These are phyloP conservation scores for Leptinotarsa texana DNA, from an alignment of 1,140 invertebrate genomes.

Conservation along the genomic window DNA sequence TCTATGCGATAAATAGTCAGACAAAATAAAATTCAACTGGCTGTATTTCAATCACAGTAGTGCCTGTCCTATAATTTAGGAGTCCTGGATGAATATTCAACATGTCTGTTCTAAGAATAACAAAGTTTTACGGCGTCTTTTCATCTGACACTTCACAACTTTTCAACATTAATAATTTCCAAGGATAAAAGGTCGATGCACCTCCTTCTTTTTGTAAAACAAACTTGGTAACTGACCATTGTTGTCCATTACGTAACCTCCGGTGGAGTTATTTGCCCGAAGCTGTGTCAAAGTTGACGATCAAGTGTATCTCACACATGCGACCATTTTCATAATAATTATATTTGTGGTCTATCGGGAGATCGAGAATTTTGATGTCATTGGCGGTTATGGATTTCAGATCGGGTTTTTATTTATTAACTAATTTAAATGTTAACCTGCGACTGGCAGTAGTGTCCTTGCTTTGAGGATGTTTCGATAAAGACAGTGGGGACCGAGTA, in stretches of 20 bases:
- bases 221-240: neutral
- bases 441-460: conserved; percentile 6
- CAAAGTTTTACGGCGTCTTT: too few relatives aligned
- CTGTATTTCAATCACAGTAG: too few relatives aligned
- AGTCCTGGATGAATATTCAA: too few relatives aligned
- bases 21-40: too few relatives aligned
- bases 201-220: neutral
- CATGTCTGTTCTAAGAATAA: too few relatives aligned
- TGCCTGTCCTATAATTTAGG: too few relatives aligned
- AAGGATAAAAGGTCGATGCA: neutral
- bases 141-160: too few relatives aligned
- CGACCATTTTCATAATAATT: neutral
- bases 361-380: conserved; percentile 3
- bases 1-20: too few relatives aligned
- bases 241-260: neutral
- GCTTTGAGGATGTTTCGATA: conserved; percentile 17
- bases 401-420: conserved; percentile 10
- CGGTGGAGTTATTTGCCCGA: neutral
- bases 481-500: conserved; percentile 14
- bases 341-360: neutral
- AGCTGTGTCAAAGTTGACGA: neutral
- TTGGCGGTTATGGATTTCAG: neutral
- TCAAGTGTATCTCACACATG: neutral
- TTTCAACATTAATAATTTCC: too few relatives aligned
- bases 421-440: conserved; percentile 19